Percentiles rank a stretch among this genome's conserved stretches.
Evolutionary conservation across 2,888 invertebrate species (phyloP).

Genomic region (Eremobia ochroleuca): DNA sequence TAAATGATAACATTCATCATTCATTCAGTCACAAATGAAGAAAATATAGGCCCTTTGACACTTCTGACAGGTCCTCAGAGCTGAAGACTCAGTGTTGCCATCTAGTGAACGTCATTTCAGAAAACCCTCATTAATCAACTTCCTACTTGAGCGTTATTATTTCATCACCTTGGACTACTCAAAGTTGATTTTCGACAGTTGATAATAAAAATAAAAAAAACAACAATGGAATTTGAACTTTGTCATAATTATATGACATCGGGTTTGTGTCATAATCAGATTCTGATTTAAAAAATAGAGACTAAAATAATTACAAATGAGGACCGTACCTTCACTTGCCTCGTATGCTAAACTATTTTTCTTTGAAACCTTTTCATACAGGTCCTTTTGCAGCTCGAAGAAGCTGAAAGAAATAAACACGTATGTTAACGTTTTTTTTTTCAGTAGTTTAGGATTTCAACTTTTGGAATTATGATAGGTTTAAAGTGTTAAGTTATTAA

Average conservation of each 20-base stretch:
- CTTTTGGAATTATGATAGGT: not conserved
- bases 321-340: slow-evolving; percentile 73
- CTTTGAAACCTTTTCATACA: slow-evolving; percentile 78
- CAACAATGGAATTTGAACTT: not conserved
- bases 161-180: not conserved
- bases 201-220: not conserved
- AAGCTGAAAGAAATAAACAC: slow-evolving; percentile 75
- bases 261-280: not conserved
- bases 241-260: not conserved
- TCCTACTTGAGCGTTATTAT: not conserved
- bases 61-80: too few species aligned
- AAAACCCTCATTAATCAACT: too few species aligned
- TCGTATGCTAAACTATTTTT: slow-evolving; percentile 64
- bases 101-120: too few species aligned
- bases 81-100: too few species aligned
- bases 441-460: not conserved
- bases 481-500: not conserved
- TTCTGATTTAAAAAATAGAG: not conserved
- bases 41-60: too few species aligned
- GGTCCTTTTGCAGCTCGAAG: slow-evolving; percentile 83
- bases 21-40: too few species aligned
- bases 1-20: too few species aligned
- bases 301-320: not conserved
- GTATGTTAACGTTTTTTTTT: not conserved
- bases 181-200: not conserved